phyloP scores from a whole-genome alignment of 2,888 invertebrate genomes.

The Drosophila dives region DNA sequence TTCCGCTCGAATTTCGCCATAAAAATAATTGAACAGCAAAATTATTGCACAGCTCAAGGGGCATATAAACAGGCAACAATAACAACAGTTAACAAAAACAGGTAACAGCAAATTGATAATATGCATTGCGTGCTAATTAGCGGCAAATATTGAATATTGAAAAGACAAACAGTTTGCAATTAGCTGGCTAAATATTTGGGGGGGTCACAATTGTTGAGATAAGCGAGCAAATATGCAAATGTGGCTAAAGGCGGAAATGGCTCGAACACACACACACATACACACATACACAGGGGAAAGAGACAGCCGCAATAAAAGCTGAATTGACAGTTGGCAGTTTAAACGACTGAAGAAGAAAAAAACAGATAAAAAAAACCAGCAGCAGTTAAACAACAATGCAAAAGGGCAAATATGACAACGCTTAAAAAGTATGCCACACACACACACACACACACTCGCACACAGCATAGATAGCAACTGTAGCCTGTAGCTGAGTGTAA shows the following conservation, averaged over 20 bases:
- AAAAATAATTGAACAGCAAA: slow-evolving; percentile 75
- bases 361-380: neutral
- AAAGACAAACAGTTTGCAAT: slow-evolving; percentile 52
- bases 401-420: slow-evolving; percentile 40
- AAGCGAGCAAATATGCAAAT: slow-evolving; percentile 51
- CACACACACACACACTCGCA: slow-evolving; percentile 17
- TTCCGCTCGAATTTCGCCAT: slow-evolving; percentile 60
- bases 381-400: slow-evolving; percentile 22
- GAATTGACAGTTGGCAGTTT: slow-evolving; percentile 61
- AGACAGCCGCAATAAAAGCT: slow-evolving; percentile 51
- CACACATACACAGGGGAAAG: slow-evolving; percentile 7
- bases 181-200: slow-evolving; percentile 27
- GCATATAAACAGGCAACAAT: slow-evolving; percentile 50
- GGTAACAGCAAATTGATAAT: slow-evolving; percentile 5
- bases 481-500: slow-evolving; percentile 52
- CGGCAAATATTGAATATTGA: slow-evolving; percentile 45
- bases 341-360: slow-evolving; percentile 29
- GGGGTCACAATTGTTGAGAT: neutral
- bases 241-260: slow-evolving; percentile 67
- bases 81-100: slow-evolving; percentile 17
- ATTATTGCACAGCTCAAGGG: slow-evolving; percentile 69
- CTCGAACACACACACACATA: slow-evolving; percentile 34
- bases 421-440: slow-evolving; percentile 69
- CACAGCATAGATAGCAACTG: neutral
- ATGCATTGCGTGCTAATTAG: slow-evolving; percentile 43